phyloP scores from a whole-genome alignment of 1,140 invertebrate species.

The Brachionus manjavacas region DNA sequence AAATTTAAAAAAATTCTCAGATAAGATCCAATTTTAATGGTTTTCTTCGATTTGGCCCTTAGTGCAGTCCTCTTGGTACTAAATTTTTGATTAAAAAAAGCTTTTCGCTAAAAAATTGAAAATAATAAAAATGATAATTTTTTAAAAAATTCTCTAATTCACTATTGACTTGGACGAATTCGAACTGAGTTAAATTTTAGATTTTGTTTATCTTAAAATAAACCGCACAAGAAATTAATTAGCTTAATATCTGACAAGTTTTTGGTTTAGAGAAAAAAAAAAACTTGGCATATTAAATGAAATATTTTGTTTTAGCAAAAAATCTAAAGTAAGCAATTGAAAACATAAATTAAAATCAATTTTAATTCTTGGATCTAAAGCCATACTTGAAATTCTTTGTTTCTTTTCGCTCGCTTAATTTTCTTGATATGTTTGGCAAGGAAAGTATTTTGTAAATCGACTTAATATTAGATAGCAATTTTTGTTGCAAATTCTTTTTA shows the following conservation, averaged over 20 bases:
- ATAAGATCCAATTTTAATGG: too few relatives aligned
- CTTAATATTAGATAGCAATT: background rate
- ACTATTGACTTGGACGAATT: too few relatives aligned
- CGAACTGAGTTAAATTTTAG: too few relatives aligned
- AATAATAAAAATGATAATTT: too few relatives aligned
- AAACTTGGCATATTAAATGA: background rate
- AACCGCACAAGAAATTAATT: background rate
- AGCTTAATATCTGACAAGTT: background rate
- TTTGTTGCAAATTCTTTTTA: background rate
- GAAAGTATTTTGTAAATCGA: background rate
- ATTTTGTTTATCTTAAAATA: background rate
- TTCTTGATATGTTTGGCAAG: background rate
- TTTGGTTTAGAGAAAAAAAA: background rate
- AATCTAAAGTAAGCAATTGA: background rate
- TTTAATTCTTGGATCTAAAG: background rate
- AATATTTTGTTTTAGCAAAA: background rate
- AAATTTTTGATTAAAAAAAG: too few relatives aligned
- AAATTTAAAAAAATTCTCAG: too few relatives aligned
- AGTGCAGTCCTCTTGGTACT: too few relatives aligned
- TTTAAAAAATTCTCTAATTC: too few relatives aligned
- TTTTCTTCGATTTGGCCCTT: too few relatives aligned
- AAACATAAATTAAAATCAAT: background rate
- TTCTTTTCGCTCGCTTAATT: background rate
- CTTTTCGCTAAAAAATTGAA: too few relatives aligned
- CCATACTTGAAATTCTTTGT: background rate